phyloP scores from a whole-genome alignment of 2,888 invertebrate species.

The Anarsia innoxiella region DNA sequence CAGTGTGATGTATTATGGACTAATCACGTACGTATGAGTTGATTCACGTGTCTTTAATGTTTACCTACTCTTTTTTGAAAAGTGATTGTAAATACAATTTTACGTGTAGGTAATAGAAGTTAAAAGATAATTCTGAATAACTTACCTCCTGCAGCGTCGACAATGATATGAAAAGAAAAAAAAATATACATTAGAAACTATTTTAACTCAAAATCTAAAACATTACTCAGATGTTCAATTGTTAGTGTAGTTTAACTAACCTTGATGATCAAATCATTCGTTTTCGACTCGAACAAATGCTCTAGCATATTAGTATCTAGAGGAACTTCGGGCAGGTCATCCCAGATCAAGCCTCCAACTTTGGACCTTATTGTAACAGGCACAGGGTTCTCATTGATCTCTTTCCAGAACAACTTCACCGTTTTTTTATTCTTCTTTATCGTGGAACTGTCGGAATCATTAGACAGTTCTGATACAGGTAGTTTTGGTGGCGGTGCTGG shows the following conservation, averaged over 20 bases:
- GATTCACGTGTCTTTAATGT: no score
- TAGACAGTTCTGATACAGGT: constrained; percentile 43
- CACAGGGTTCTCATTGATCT: constrained; percentile 87
- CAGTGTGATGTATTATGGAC: no score
- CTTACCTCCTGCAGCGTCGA: constrained; percentile 40
- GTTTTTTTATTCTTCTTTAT: constrained; percentile 95
- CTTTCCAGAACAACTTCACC: constrained; percentile 98
- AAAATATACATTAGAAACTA: constrained; percentile 11
- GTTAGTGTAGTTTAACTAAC: no score
- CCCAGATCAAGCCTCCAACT: constrained; percentile 89
- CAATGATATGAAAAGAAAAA: constrained; percentile 32
- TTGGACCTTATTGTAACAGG: constrained; percentile 70
- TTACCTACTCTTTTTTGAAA: no score
- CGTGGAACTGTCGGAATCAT: constrained; percentile 63
- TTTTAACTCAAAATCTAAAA: no score
- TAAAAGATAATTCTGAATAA: no score
- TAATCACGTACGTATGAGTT: no score
- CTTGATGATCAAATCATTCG: constrained; percentile 96
- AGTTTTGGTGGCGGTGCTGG: constrained; percentile 55
- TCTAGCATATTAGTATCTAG: constrained; percentile 96
- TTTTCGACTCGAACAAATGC: constrained; percentile 96
- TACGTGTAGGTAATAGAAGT: no score
- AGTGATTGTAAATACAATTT: no score
- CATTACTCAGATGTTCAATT: no score
- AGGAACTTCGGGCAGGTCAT: constrained; percentile 87